Base-by-base conservation (phyloP, 2,888 invertebrate genomes). In the Drosophila macrothrix region DNA sequence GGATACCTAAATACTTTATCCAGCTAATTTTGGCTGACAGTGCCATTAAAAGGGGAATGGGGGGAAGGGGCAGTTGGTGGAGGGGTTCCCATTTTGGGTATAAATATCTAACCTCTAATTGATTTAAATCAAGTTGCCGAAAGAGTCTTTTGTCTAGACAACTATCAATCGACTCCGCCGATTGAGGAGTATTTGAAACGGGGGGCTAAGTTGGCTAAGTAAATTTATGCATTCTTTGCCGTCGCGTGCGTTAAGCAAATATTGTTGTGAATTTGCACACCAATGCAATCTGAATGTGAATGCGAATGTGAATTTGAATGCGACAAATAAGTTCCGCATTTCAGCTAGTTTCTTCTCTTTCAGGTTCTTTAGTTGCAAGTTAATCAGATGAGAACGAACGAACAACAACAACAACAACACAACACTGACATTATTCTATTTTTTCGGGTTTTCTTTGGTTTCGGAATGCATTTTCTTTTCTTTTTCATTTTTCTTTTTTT, bases 241-340 rank as follows among this genome's bases (percentile, higher is more conserved):
- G 60, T 90, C 76, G 90, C 90, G 90, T 90, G 90, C 82, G 86
- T 90, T 82, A 52, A 58, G 78, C 72, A 88, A 80, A 91, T 90
- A 83, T 90, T 66, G 58, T 52, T 73, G 69, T 66, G 71, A 73
- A 73, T 83, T 84, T 88, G 77, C 83, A 73, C 83, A 73, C 85
- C 73, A 73, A 59, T 67, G 75, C 90, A 91, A 90, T 90, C 88
- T 87, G 88, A 54, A 22, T 31, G n/a, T 33, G n/a, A 41, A 37
- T 37, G 37, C 16, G 37, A 37, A 37, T 19, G 9, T 28, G 52
- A 52, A 28, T 31, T n/a, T 31, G 31, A 58, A 90, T 88, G 87
- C 87, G 87, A 88, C 91, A 88, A 88, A 90, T 84, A 84, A 82
- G 88, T 90, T 90, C 88, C 88, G 86, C 88, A 84, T 90, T 73